A percentile compares a stretch with the other conserved stretches of the same genome.
phyloP scores from a whole-genome alignment of 1,140 invertebrate genomes.

The Gyrodactylus bullatarudis region DNA sequence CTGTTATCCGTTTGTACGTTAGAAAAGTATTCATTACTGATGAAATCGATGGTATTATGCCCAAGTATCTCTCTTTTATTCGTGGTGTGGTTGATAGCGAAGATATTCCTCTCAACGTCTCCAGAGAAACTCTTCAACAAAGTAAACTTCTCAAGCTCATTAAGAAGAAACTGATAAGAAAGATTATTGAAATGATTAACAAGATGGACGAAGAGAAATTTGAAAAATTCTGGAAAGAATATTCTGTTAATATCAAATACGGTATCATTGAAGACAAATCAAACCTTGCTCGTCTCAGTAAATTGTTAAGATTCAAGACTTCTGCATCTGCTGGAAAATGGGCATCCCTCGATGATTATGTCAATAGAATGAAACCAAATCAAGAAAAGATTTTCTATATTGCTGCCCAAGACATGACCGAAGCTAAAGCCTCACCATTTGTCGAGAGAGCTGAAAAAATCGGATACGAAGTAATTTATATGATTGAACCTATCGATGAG shows the following conservation, averaged over 20 bases:
- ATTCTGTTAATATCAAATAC: constrained; percentile 45
- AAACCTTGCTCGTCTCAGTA: constrained; percentile 68
- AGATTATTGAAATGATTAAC: constrained; percentile 87
- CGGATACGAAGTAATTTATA: constrained; percentile 64
- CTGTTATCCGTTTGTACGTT: constrained; percentile 36
- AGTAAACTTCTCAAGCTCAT: constrained; percentile 94
- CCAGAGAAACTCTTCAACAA: constrained; percentile 69
- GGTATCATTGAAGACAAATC: constrained; percentile 86
- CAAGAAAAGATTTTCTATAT: constrained; percentile 87
- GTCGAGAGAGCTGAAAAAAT: constrained; percentile 63
- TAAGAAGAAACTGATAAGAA: constrained; percentile 86
- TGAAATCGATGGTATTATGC: constrained; percentile 92
- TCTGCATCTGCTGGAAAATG: constrained; percentile 33
- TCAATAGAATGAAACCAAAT: constrained; percentile 75
- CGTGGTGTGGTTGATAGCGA: constrained; percentile 86
- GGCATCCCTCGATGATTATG: constrained; percentile 53
- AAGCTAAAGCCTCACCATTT: constrained; percentile 54
- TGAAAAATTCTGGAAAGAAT: constrained; percentile 89
- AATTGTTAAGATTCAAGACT: constrained; percentile 57
- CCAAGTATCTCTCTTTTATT: constrained; percentile 72
- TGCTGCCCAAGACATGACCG: constrained; percentile 48
- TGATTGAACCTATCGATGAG: constrained; percentile 86
- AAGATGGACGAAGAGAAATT: constrained; percentile 66
- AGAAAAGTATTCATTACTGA: constrained; percentile 92
- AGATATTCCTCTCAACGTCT: constrained; percentile 87